Evolutionary conservation across 1,140 invertebrate species (phyloP), one percentile per base, ranked within the genome.

Genomic region (Mya arenaria): DNA sequence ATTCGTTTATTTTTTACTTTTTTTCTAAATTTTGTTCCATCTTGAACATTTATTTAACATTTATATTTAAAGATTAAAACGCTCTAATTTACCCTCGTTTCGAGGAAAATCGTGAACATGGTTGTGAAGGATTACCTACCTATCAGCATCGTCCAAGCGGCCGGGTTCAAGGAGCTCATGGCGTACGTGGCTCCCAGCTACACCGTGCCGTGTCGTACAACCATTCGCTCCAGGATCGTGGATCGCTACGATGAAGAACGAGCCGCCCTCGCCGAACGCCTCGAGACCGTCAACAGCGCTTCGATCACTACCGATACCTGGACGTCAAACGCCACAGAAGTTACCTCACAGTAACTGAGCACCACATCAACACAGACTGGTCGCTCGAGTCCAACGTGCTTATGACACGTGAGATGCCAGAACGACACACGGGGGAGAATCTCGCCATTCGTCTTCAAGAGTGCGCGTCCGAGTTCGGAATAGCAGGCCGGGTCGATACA

Each of bases 311-410:
- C 56, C 6, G 56, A 60, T 25, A 60, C 56, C 6, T 60, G 56
- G 56, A 60, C 56, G 28, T 60, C 56, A 10, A 60, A 28, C 28
- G 56, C 56, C 8, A 60, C 56, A 8, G 13, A 60, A 68, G 65
- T 28, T 68, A 68, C 28, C 13, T 68, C 4, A 68, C 36, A 4
- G 65, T 68, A 3, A 72, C 69, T 44, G 39, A 72, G 34, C 69
- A 72, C 32, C 32, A 66, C 13, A 41, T 52, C 19, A 19, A 3
- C 41, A 55, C 10, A 17, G 23, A 41, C 19, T 72, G 69, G 41
- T 23, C 23, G 23, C 10, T 72, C 13, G 32, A 55, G 23, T 15
- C 4, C 39, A 72, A 56, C 32, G 48, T 52, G n/a, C 23, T 55
- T 13, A 4, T 72, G 5, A 72, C 69, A 4, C 37, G 48, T 17